Evolutionary conservation across 2,888 invertebrate species (phyloP).

Genomic region (Lasiommata megera): DNA sequence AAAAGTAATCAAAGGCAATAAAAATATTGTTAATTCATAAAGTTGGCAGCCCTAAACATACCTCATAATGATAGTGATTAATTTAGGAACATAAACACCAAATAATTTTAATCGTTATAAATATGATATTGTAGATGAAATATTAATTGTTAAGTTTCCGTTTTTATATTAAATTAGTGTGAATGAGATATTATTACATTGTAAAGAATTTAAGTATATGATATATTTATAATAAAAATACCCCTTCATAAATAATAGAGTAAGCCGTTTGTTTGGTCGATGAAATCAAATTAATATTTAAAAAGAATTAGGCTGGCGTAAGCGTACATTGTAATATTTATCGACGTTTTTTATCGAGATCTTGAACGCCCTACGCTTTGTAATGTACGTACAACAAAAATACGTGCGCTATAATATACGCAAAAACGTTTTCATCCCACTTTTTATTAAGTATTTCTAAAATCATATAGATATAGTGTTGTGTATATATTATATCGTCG

Average conservation of each 20-base stretch:
- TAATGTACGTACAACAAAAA: constrained; percentile 8
- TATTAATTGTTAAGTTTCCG: constrained; percentile 26
- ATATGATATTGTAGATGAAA: constrained; percentile 26
- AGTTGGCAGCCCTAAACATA: constrained; percentile 18
- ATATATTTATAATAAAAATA: constrained; percentile 11
- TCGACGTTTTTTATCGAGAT: constrained; percentile 22
- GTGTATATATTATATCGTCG: constrained; percentile 17
- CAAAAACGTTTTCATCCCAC: constrained; percentile 2
- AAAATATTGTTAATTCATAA: background rate
- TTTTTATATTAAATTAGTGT: constrained; percentile 21
- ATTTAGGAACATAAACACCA: constrained; percentile 73
- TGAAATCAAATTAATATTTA: background rate
- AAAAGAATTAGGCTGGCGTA: constrained; percentile 10
- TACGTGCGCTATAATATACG: constrained; percentile 11
- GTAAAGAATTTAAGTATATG: constrained; percentile 18
- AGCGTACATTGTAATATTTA: constrained; percentile 7
- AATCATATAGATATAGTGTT: constrained; percentile 11
- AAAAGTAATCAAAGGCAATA: background rate
- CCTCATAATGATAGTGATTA: constrained; percentile 41
- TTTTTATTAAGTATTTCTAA: constrained; percentile 4
- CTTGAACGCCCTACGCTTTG: constrained; percentile 25
- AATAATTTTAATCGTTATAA: constrained; percentile 57
- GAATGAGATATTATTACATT: constrained; percentile 17
- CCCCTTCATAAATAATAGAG: constrained; percentile 13
- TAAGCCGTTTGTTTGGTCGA: background rate